A percentile compares a stretch with the other conserved stretches of the same genome.
Evolutionary conservation across 2,888 invertebrate genomes (phyloP).

Genomic region (Therioaphis trifolii): DNA sequence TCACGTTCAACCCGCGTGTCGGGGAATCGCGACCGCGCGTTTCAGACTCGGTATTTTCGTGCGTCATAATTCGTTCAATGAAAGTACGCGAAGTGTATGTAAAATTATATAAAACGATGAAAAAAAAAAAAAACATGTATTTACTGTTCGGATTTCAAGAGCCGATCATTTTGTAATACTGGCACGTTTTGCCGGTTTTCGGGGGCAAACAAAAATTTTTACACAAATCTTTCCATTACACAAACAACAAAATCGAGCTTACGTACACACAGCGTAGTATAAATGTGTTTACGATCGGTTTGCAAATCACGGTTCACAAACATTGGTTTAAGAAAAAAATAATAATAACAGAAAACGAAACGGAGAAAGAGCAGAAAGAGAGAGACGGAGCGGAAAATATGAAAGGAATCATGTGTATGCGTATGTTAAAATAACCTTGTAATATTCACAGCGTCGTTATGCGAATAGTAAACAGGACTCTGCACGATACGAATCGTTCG

Average conservation of each 20-base stretch:
- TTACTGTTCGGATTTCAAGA: conserved; percentile 18
- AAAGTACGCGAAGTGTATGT: background rate
- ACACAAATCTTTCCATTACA: conserved; percentile 51
- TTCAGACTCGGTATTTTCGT: conserved; percentile 1
- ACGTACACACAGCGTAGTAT: background rate
- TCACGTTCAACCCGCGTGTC: conserved; percentile 17
- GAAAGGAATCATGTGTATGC: background rate
- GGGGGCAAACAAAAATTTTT: conserved; percentile 50
- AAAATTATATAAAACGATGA: background rate
- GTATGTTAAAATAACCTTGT: conserved; percentile 7
- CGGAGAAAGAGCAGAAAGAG: too few species aligned
- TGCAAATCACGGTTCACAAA: background rate
- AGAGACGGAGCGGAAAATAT: too few species aligned
- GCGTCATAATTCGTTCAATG: background rate
- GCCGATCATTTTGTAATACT: conserved; percentile 41
- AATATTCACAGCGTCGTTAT: background rate
- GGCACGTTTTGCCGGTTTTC: conserved; percentile 52
- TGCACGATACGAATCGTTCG: background rate
- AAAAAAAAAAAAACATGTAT: conserved; percentile 39
- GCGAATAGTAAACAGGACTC: background rate
- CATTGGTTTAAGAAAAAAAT: background rate
- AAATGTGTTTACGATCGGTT: conserved; percentile 1
- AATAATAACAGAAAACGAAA: background rate
- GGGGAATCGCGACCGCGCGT: background rate
- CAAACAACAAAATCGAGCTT: conserved; percentile 26